These are phyloP conservation scores for Pangasius larnaudii DNA, from an alignment of 2,797 vertebrate species.

Conservation along the genomic window DNA sequence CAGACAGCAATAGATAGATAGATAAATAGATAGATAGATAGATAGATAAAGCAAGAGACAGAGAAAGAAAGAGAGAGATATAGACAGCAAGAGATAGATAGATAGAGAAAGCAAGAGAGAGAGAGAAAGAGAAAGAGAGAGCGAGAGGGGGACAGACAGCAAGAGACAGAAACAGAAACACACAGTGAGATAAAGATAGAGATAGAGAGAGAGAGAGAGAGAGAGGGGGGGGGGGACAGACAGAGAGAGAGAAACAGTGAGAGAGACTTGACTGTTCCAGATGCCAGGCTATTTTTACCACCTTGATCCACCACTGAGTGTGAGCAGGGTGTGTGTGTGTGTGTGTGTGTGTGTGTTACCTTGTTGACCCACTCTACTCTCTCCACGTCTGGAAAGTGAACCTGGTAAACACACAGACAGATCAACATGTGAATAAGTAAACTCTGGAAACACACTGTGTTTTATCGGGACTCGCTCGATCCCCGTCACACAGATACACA, in stretches of 20 bases:
- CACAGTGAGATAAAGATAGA: background rate
- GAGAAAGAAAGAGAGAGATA: too few relatives aligned
- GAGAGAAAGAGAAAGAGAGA: background rate
- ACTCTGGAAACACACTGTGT: background rate
- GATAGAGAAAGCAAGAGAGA: background rate
- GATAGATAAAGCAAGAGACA: too few relatives aligned
- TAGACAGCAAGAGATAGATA: too few relatives aligned
- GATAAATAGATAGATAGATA: too few relatives aligned
- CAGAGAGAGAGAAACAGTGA: background rate
- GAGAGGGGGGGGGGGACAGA: background rate
- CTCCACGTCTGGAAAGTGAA: slow-evolving; percentile 95
- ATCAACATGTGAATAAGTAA: background rate
- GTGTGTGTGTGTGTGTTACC: slow-evolving; percentile 74
- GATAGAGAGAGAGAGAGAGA: background rate
- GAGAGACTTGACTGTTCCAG: slow-evolving; percentile 4
- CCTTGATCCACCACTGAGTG: background rate
- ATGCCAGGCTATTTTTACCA: slow-evolving; percentile 7
- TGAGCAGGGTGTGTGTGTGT: background rate
- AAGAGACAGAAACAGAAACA: background rate
- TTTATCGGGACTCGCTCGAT: too few relatives aligned
- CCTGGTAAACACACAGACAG: slow-evolving; percentile 71
- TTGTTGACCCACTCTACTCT: slow-evolving; percentile 99
- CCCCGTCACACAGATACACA: background rate
- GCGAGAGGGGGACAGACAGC: background rate
- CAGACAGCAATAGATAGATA: too few relatives aligned